Evolutionary conservation across 2,797 vertebrate species (phyloP).

Genomic region (Emys orbicularis): DNA sequence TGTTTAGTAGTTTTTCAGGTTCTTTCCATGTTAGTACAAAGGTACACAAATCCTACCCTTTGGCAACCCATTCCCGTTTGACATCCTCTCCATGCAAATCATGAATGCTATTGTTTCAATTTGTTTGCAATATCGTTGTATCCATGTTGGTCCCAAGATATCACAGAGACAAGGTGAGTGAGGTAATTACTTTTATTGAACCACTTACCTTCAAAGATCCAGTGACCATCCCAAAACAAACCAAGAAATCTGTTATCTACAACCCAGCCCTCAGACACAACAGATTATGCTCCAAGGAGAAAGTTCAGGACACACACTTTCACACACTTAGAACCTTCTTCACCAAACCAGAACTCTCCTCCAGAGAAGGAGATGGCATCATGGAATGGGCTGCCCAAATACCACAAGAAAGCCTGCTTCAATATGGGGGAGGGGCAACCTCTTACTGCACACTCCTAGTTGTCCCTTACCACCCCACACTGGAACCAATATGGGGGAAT

Average conservation of each 20-base stretch:
- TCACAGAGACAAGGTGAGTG: neutral
- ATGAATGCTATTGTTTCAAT: neutral
- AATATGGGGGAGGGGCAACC: rapidly evolving
- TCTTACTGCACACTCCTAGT: neutral
- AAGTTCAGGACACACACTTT: too few species aligned
- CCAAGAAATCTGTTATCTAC: neutral
- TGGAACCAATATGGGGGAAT: neutral
- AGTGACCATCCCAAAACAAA: neutral
- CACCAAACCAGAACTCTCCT: neutral
- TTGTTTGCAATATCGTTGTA: neutral
- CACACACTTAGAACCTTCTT: too few species aligned
- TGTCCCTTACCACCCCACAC: neutral
- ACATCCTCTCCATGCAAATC: neutral
- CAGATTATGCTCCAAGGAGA: neutral
- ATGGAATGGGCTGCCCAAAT: neutral
- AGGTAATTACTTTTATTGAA: neutral
- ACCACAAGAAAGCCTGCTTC: neutral
- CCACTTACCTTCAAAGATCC: neutral
- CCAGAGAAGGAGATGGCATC: neutral
- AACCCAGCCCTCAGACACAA: neutral
- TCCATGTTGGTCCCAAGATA: neutral
- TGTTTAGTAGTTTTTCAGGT: neutral
- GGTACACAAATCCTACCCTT: neutral
- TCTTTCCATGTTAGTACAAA: neutral
- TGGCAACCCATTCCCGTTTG: neutral